Evolutionary conservation across 1,140 invertebrate species (phyloP), one percentile per base, ranked within the genome.

Genomic region (Heliothis subflexa): DNA sequence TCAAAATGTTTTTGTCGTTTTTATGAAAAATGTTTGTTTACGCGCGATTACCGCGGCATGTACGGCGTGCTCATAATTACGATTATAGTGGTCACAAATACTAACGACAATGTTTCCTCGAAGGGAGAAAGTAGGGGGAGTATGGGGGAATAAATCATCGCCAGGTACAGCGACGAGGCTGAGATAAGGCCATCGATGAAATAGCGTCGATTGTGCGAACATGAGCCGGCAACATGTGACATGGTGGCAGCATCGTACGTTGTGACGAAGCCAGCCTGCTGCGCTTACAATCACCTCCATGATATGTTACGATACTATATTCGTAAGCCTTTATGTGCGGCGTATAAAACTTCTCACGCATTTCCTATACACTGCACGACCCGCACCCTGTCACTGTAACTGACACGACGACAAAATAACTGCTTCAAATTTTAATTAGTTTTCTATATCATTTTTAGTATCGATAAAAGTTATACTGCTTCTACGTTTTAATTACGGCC

Each of bases 171-270:
- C 82, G 84, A 93, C 91, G 89, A 84, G 86, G 86, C 85, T 79
- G 71, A 86, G 91, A 92, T 94, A 93, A 93, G 88, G 82, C 81
- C 82, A 83, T 85, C 86, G 88, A 89, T 92, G 89, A 89, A 85
- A 89, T 89, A 90, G 83, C 84, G 88, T 86, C 86, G 86, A 89
- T 86, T 86, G 82, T 21, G 68, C 81, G 86, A 87, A 91, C 89
- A 89, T 83, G 86, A 86, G 82, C 88, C 85, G 81, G 78, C 85
- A 80, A 88, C 88, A 88, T 86, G 88, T 86, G 85, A 88, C 88
- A 88, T 85, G 85, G 81, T 82, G 86, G 71, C 54, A 62, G 33
- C 59, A 72, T 57, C 74, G 75, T 62, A 66, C 55, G 72, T 70
- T 77, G 76, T 57, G 49, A 64, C 21, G 62, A n/a, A 68, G 66